Conservation (phyloP, 37 sponge, comb jelly and placozoan genomes). For the Petrosia ficiformis region DNA sequence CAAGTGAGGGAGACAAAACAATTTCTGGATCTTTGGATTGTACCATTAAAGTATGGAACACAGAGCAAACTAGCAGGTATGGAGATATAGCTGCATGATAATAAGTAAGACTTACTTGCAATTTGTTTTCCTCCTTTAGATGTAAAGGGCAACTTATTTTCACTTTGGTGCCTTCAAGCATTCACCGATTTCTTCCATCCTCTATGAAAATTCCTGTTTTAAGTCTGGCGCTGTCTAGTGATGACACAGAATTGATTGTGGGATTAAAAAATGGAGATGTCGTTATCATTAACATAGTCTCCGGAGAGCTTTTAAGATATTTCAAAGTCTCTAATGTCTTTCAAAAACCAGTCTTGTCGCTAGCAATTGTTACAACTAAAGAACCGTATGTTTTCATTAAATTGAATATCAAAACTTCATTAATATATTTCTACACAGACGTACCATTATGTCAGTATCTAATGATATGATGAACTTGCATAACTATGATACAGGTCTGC, state of each 20-base stretch:
- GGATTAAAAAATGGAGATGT: conserved; percentile 24
- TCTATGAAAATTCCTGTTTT: conserved; percentile 19
- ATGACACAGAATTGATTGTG: conserved; percentile 7
- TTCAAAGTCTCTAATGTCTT: conserved; percentile 18
- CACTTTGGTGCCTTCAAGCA: conserved; percentile 33
- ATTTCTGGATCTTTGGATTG: conserved; percentile 59
- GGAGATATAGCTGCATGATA: not conserved
- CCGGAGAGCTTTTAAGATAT: conserved; percentile 25
- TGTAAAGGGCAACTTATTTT: conserved; percentile 54
- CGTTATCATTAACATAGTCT: conserved; percentile 43
- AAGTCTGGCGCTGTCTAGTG: conserved; percentile 13
- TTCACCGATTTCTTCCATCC: no score
- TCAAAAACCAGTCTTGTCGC: not conserved
- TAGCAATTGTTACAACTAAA: not conserved
- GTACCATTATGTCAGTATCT: no score
- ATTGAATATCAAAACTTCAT: no score
- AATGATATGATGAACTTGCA: no score
- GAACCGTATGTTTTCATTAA: no score
- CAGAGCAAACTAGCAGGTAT: conserved; percentile 68
- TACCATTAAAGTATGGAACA: conserved; percentile 72
- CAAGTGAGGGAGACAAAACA: conserved; percentile 46
- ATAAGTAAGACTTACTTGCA: not conserved
- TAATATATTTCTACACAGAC: no score
- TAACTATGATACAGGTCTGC: no score
- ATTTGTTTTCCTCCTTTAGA: conserved; percentile 3